Evolutionary conservation across 2,113 vertebrate species (phyloP), one percentile per base, ranked within the genome.

Genomic region (Rhinoderma darwinii): DNA sequence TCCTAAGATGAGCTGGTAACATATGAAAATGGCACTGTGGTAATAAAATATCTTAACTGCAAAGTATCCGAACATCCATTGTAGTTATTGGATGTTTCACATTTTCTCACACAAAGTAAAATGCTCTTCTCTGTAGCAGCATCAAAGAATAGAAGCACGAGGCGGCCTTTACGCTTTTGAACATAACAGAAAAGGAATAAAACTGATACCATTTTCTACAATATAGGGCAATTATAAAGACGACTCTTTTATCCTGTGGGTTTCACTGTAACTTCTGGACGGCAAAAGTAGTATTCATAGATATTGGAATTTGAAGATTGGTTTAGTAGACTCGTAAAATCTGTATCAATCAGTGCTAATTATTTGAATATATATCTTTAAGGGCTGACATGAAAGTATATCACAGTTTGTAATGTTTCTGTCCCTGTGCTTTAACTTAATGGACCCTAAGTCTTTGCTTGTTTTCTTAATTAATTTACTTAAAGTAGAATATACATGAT

Each of bases 201-300:
- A 86, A 86, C 61, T 81, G 84, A 86, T 81, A 81, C 50, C 30
- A 86, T 86, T 86, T 81, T 79, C 84, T 81, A 86, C 84, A 86
- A 86, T 86, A 86, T 86, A 80, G 44, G 63, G 77, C 84, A 86
- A 86, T 86, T 86, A 86, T 79, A 86, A 86, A 86, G 76, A 68
- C 61, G 68, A 79, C 56, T 68, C 63, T 86, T 70, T 81, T 86
- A 81, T 86, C 63, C 59, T 41, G 44, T 27, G 56, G 76, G 76
- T 59, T 86, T 81, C 44, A 85, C 74, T 85, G 37, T 56, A 77
- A 77, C 56, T 47, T 77, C 37, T 51, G 43, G 5, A 74, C 76
- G 32, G 84, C 22, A 80, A 70, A 79, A 72, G 44, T 56, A 20
- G 20, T 35, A 86, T 79, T 56, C 61, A 54, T 32, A 32, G 32